Percentiles rank a stretch among this genome's conserved stretches.
phyloP scores from a whole-genome alignment of 2,888 invertebrate genomes.

The Zhengitettix transpicula region DNA sequence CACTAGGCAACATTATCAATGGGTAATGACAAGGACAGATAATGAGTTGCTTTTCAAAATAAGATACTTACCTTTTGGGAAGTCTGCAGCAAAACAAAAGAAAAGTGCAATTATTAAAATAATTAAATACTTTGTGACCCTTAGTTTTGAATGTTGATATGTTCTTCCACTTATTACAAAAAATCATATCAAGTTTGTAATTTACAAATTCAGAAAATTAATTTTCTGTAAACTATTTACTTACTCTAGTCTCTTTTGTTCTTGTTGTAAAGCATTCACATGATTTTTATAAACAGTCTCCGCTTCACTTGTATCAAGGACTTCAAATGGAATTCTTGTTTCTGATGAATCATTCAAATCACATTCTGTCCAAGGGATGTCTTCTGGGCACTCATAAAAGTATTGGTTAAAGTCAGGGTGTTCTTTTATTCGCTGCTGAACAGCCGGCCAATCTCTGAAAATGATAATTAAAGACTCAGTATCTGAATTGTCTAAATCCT shows the following conservation, averaged over 20 bases:
- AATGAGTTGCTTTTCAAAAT: not conserved
- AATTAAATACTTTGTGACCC: not conserved
- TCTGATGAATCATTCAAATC: slow-evolving; percentile 43
- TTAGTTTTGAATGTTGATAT: too few species aligned
- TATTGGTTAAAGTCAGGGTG: slow-evolving; percentile 89
- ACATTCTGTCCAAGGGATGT: slow-evolving; percentile 61
- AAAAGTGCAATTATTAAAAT: not conserved
- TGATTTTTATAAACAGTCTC: slow-evolving; percentile 85
- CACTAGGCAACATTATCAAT: too few species aligned
- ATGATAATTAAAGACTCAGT: slow-evolving; percentile 13
- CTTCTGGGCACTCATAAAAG: slow-evolving; percentile 72
- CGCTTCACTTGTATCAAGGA: slow-evolving; percentile 79
- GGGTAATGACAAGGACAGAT: not conserved
- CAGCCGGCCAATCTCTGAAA: slow-evolving; percentile 72
- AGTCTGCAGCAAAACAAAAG: slow-evolving; percentile 28
- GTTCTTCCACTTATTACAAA: too few species aligned
- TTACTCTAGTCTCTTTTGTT: slow-evolving; percentile 83
- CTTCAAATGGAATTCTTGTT: slow-evolving; percentile 77
- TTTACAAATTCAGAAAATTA: not conserved
- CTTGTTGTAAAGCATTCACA: slow-evolving; percentile 78
- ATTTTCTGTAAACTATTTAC: slow-evolving; percentile 22
- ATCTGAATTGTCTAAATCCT: too few species aligned
- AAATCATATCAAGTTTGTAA: too few species aligned
- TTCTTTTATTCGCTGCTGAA: slow-evolving; percentile 67
- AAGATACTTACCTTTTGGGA: slow-evolving; percentile 32